Evolutionary conservation across 2,113 vertebrate species (phyloP).

Genomic region (Oriolus oriolus): DNA sequence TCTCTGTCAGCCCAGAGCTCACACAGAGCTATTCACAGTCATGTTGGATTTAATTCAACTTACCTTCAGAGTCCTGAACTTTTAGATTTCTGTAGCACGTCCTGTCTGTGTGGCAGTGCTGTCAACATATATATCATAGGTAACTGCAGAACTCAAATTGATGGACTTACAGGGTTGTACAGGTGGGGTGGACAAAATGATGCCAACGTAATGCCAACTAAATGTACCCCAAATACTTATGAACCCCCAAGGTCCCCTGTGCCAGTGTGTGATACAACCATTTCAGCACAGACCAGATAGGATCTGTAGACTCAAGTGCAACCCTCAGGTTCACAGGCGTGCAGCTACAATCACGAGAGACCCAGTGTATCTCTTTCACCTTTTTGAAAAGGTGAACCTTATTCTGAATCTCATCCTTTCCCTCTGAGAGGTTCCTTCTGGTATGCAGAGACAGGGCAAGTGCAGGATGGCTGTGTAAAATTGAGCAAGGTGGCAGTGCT

Average conservation of each 20-base stretch:
- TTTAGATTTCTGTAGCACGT: background rate
- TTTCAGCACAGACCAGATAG: background rate
- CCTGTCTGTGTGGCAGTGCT: background rate
- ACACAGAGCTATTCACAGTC: background rate
- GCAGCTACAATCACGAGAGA: background rate
- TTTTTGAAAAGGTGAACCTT: background rate
- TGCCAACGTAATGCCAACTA: background rate
- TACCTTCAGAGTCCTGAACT: background rate
- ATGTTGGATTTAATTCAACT: background rate
- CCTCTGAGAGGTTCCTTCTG: background rate
- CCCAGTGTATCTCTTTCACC: background rate
- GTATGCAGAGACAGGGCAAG: background rate
- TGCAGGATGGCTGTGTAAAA: background rate
- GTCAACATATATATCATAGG: fast-evolving
- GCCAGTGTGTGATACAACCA: background rate
- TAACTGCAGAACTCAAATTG: background rate
- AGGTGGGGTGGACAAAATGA: background rate
- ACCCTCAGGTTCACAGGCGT: fast-evolving
- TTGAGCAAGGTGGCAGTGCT: background rate
- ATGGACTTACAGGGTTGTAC: background rate
- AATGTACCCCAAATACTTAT: background rate
- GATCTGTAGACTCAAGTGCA: background rate
- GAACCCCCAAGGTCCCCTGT: background rate
- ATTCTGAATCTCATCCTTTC: background rate
- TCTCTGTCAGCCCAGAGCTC: background rate